Evolutionary conservation across 2,113 vertebrate genomes (phyloP).

Genomic region (Beaufortia kweichowensis): DNA sequence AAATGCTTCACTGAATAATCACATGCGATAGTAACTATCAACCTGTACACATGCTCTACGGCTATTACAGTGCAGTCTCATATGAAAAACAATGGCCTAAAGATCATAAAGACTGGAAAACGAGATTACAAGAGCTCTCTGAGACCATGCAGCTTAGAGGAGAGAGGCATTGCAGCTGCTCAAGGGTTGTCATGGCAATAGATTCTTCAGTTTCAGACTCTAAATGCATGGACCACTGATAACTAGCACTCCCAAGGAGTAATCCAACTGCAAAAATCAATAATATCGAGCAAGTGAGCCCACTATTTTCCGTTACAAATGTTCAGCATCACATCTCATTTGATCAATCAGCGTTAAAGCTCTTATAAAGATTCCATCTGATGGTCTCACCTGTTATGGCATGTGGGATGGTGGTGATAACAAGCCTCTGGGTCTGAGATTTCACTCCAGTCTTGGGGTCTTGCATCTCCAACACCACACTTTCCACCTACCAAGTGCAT

Average conservation of each 20-base stretch:
- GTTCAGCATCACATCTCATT: too few relatives aligned
- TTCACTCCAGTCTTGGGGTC: conserved; percentile 83
- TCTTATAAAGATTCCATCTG: neutral
- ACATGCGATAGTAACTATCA: neutral
- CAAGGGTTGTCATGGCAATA: conserved; percentile 78
- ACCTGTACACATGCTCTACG: neutral
- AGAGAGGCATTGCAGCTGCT: conserved; percentile 53
- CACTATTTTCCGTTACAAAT: neutral
- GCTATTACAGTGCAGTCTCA: too few relatives aligned
- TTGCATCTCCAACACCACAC: conserved; percentile 92
- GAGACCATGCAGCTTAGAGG: conserved; percentile 40
- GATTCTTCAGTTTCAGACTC: conserved; percentile 65
- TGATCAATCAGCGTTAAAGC: neutral
- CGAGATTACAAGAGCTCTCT: conserved; percentile 28
- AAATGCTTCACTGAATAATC: conserved; percentile 16
- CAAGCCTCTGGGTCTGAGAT: conserved; percentile 85
- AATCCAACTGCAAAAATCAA: conserved; percentile 25
- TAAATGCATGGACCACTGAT: conserved; percentile 43
- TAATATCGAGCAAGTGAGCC: conserved; percentile 8
- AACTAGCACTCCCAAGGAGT: conserved; percentile 30
- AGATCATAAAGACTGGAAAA: neutral
- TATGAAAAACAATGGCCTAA: neutral
- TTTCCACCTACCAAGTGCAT: conserved; percentile 78
- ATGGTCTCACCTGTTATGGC: conserved; percentile 83
- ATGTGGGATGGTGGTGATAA: conserved; percentile 85